Evolutionary conservation across 2,888 invertebrate species (phyloP), one percentile per base, ranked within the genome.

Genomic region (Diachrysia chrysitis): DNA sequence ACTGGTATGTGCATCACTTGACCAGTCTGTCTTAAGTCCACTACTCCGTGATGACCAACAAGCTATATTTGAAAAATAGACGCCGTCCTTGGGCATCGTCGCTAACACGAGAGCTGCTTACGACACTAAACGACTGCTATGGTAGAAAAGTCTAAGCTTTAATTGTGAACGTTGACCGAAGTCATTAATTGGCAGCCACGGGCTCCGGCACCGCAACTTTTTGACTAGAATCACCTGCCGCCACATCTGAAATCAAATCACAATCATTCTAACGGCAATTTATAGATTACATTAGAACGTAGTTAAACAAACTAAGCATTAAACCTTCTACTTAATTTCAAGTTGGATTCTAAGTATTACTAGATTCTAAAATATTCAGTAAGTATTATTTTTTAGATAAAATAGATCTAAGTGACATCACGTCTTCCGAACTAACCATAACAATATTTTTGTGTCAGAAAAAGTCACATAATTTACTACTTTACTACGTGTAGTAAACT

Each of bases 141-240:
- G 89, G 90, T 90, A 91, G 83, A 90, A 91, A 91, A 92, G 85
- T 89, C 81, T 90, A 90, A 89, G 88, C 85, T 81, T 83, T 76
- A 71, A 71, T 75, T 79, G 79, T 83, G 79, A 78, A 79, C 72
- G 46, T 70, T 68, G 61, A 63, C 71, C 55, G 53, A 61, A 61
- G 73, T 63, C 69, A 83, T 87, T 93, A 94, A 87, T 94, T 91
- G 71, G 91, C 91, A 58, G 89, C 89, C 69, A 90, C 90, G 21
- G 88, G 76, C 69, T 87, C 92, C 3, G 86, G 75, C 59, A 72
- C 83, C 16, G 83, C 66, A 58, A 76, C 79, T 76, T 80, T 86
- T 84, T 90, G 91, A 90, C 93, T 93, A 84, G 92, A 83, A 73
- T 90, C 90, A 23, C 70, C 91, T 61, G 84, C 85, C 3, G 85